Evolutionary conservation across 2,113 vertebrate genomes (phyloP), one percentile per base, ranked within the genome.

Genomic region (Pteronura brasiliensis): DNA sequence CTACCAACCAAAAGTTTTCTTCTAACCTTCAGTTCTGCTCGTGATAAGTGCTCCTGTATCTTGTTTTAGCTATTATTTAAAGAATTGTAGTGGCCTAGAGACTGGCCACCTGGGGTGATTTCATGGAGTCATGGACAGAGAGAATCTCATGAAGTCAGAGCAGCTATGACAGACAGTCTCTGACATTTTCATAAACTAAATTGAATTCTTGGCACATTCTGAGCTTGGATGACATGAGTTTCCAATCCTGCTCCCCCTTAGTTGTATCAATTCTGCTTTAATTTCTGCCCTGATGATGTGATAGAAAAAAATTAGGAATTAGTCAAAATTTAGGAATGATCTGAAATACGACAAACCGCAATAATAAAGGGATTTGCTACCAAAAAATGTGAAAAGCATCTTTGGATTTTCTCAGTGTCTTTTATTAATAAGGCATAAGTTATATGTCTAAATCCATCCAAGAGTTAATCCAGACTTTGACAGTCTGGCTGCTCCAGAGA

Each of bases 171-270:
- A 79, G 47, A 52, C 31, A 7, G 36, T 52, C 36, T 91, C 20
- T 86, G 91, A 72, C 34, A 42, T 83, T 88, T 96, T 49, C 63
- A 90, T 84, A 92, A 81, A 84, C n/a, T 74, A 92, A 55, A 90
- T 52, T 59, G 59, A 59, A 79, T 95, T 55, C 61, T 94, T 90
- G 91, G 94, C 86, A 90, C 44, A 77, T 76, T 27, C 9, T 14
- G 61, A 92, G 42, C 18, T 77, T 71, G 86, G 15, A 17, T 55
- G 80, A 52, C 27, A 42, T 77, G 61, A 36, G 23, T 86, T 65
- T 52, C n/a, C 25, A 31, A 52, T 17, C 52, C 39, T 87, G 10
- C 1, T 52, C 23, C 39, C 10, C 9, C 27, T 80, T 59, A 42
- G n/a, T 52, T 79, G 15, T 42, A 74, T 93, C 12, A 67, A 8